These are phyloP conservation scores for Antheraea mylitta DNA, from an alignment of 1,140 invertebrate genomes.

Conservation along the genomic window DNA sequence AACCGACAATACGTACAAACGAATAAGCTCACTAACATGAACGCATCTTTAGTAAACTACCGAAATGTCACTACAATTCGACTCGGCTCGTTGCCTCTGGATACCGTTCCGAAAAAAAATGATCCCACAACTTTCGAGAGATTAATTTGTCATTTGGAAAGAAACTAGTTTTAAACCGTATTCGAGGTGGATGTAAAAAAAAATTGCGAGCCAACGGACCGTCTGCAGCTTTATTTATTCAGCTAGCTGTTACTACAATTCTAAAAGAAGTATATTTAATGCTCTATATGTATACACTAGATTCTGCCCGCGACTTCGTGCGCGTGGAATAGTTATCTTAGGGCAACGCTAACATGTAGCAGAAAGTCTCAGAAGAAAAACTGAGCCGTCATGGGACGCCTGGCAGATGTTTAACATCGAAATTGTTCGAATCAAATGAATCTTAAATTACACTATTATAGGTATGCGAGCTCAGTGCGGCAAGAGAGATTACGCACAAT, in stretches of 20 bases:
- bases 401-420: too few species aligned
- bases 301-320: too few species aligned
- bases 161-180: slow-evolving; percentile 50
- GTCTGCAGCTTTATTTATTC: slow-evolving; percentile 7
- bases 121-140: slow-evolving; percentile 50
- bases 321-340: too few species aligned
- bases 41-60: slow-evolving; percentile 48
- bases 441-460: too few species aligned
- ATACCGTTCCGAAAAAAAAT: slow-evolving; percentile 45
- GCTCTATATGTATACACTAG: background rate
- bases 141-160: slow-evolving; percentile 74
- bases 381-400: too few species aligned
- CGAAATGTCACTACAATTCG: slow-evolving; percentile 63
- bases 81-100: slow-evolving; percentile 50
- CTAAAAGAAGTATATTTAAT: background rate
- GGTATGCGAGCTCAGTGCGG: too few species aligned
- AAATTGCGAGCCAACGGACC: slow-evolving; percentile 14
- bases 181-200: slow-evolving; percentile 12
- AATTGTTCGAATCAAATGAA: too few species aligned
- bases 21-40: background rate
- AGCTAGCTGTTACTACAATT: background rate
- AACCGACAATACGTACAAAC: background rate
- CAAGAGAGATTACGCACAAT: too few species aligned
- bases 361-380: too few species aligned
- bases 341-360: too few species aligned